Percentiles rank a stretch among this genome's conserved stretches.
Evolutionary conservation across 2,113 vertebrate species (phyloP).

Genomic region (Lota lota): DNA sequence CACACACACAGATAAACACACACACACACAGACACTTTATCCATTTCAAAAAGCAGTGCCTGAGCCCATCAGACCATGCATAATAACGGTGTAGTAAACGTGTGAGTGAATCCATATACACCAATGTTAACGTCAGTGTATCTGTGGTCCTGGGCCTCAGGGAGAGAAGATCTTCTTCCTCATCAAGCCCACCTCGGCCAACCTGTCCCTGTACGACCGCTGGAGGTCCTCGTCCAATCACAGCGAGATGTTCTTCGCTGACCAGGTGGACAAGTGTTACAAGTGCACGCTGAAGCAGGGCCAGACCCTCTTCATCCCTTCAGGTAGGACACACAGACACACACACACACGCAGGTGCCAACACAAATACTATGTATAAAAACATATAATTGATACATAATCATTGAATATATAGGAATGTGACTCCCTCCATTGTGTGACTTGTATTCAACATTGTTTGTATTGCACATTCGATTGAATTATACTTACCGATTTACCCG

Average conservation of each 20-base stretch:
- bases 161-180: slow-evolving; percentile 99
- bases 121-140: no score
- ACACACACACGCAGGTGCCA: no score
- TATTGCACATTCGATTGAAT: background rate
- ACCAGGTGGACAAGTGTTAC: slow-evolving; percentile 99
- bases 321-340: slow-evolving; percentile 76
- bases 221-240: slow-evolving; percentile 97
- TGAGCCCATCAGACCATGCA: no score
- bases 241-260: slow-evolving; percentile 98
- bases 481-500: background rate
- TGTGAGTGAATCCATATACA: no score
- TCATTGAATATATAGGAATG: no score
- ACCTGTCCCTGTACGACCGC: slow-evolving; percentile 95
- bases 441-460: background rate
- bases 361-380: no score
- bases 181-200: slow-evolving; percentile 95
- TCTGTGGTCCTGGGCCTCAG: slow-evolving; percentile 62
- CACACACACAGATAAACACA: no score
- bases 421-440: no score
- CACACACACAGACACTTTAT: no score
- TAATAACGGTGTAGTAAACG: no score
- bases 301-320: slow-evolving; percentile 95
- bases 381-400: no score
- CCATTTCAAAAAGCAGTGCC: no score
- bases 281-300: slow-evolving; percentile 96